Base-by-base conservation (phyloP, 2,797 vertebrate genomes). In the Mastacembelus armatus region DNA sequence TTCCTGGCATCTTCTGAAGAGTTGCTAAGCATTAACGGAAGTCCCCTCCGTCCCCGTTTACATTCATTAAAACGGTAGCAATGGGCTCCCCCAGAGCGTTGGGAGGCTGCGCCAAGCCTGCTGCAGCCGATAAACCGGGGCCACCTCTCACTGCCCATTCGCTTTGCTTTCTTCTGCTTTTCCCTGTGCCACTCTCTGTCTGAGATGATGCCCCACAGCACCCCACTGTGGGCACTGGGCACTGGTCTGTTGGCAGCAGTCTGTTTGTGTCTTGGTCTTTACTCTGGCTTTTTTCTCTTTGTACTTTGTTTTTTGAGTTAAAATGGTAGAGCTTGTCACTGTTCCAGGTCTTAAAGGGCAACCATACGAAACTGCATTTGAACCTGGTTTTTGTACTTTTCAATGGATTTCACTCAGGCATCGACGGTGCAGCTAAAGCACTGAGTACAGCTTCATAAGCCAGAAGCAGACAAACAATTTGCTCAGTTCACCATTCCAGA, bases 1-100 rank as follows among this genome's bases (percentile, higher is more conserved):
- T 85, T 88, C 77, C 85, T 92, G 90, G 88, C 90, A 90, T 83
- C 85, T 86, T 84, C 60, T 50, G 40, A 65, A 78, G 69, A 66
- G 18, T 75, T 36, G 71, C 77, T 85, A 78, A 85, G 81, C 87
- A 77, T 80, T 77, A 81, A 81, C 77, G 74, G 74, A 88, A 88
- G 85, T 83, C 83, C 85, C 82, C 73, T 83, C 85, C 79, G 82
- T 91, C 85, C 89, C 88, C 81, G 82, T 93, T 93, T 92, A 91
- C 92, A 93, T 91, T 92, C 89, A 92, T 93, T 93, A 91, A 75
- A 91, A 89, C 71, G 59, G 85, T 82, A 81, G 86, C 69, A 76
- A 78, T 78, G 84, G 82, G 72, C 70, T 87, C 84, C 83, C 91
- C 89, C 73, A 72, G 81, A 86, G 89, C 80, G 40, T 19, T 30